These are phyloP conservation scores for Catonia carolina DNA, from an alignment of 2,888 invertebrate genomes.

Conservation along the genomic window DNA sequence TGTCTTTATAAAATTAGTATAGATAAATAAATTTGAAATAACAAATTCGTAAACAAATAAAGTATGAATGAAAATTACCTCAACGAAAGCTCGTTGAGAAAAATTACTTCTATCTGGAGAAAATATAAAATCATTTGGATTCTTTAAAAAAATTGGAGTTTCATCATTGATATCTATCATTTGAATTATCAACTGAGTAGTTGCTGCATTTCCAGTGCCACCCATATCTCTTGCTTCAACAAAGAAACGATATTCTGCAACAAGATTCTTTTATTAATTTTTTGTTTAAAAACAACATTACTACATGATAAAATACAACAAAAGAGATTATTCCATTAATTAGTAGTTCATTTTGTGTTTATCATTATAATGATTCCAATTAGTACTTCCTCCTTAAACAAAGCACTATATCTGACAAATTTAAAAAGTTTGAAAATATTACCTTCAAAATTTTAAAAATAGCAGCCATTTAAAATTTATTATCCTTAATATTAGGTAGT, in stretches of 20 bases:
- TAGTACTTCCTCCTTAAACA: no score
- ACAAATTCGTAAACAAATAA: no score
- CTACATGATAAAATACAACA: neutral
- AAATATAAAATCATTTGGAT: constrained; percentile 72
- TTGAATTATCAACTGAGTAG: constrained; percentile 65
- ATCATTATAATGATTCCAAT: no score
- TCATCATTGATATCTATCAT: constrained; percentile 75
- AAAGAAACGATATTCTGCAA: constrained; percentile 60
- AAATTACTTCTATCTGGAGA: constrained; percentile 66
- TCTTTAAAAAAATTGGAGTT: constrained; percentile 72
- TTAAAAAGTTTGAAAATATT: no score
- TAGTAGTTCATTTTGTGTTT: neutral
- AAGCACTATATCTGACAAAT: no score
- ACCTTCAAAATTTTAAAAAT: no score
- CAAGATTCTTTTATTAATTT: no score
- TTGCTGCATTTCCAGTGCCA: constrained; percentile 68
- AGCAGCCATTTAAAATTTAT: no score
- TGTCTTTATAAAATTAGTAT: no score
- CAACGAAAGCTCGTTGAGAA: constrained; percentile 68
- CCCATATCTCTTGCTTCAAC: constrained; percentile 85
- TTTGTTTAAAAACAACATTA: neutral
- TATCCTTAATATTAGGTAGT: no score
- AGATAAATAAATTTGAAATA: no score
- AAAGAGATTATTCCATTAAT: neutral
- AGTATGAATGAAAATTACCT: no score